Conservation (phyloP, 2,888 invertebrate genomes). For the Plagodis pulveraria region DNA sequence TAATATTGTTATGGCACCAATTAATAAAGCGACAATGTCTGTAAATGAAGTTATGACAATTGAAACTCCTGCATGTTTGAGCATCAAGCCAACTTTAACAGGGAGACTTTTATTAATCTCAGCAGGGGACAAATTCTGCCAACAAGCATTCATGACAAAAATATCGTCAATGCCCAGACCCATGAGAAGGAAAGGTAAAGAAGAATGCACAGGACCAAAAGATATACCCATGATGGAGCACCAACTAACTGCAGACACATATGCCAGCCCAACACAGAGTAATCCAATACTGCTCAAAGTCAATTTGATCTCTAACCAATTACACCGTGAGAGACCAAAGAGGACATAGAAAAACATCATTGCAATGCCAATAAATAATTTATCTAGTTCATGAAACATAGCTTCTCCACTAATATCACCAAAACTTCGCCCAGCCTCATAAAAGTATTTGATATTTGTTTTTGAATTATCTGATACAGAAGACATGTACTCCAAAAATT, state of each 20-base stretch:
- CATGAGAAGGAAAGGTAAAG: conserved; percentile 92
- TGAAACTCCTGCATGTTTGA: conserved; percentile 93
- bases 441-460: conserved; percentile 75
- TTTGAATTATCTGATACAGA: conserved; percentile 54
- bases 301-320: conserved; percentile 89
- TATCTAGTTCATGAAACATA: conserved; percentile 90
- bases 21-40: conserved; percentile 91
- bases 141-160: conserved; percentile 93
- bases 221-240: conserved; percentile 89
- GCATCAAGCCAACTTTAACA: conserved; percentile 88
- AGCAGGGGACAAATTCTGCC: conserved; percentile 86
- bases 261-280: conserved; percentile 89
- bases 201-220: conserved; percentile 93
- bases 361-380: conserved; percentile 87
- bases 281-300: conserved; percentile 89
- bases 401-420: conserved; percentile 89
- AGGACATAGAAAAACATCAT: conserved; percentile 91
- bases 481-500: conserved; percentile 78
- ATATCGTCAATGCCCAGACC: conserved; percentile 94
- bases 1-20: conserved; percentile 91
- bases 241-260: conserved; percentile 88
- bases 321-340: conserved; percentile 89
- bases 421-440: conserved; percentile 88
- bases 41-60: conserved; percentile 94
- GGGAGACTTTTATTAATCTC: conserved; percentile 82